Percentiles rank a stretch among this genome's conserved stretches.
phyloP scores from a whole-genome alignment of 1,140 invertebrate genomes.

The Drosophila serrata region DNA sequence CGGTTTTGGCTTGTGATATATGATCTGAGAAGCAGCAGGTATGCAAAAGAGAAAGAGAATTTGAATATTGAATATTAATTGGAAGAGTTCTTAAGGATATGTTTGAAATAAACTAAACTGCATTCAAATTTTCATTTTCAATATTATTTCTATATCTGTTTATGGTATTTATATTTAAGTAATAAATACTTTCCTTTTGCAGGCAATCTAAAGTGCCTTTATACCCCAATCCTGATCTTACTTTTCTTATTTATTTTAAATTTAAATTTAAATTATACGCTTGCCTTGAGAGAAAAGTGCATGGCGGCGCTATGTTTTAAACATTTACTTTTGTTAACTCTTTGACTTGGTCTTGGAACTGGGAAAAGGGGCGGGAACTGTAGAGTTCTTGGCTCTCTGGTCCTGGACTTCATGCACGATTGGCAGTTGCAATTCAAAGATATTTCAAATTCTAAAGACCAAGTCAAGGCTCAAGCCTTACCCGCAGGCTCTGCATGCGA shows the following conservation, averaged over 20 bases:
- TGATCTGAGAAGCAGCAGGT: conserved; percentile 16
- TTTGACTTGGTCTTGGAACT: neutral
- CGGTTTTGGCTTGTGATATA: conserved; percentile 19
- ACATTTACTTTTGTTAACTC: conserved; percentile 66
- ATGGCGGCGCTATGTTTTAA: conserved; percentile 77
- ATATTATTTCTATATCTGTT: too few species aligned
- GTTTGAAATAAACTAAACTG: too few species aligned
- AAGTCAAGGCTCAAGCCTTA: conserved; percentile 13
- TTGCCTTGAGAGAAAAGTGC: conserved; percentile 75
- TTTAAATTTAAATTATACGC: conserved; percentile 78
- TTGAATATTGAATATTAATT: conserved; percentile 17
- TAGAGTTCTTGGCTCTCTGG: conserved; percentile 3
- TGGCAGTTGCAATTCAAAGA: conserved; percentile 83
- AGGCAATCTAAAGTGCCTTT: conserved; percentile 16
- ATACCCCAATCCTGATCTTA: neutral
- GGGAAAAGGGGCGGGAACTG: conserved; percentile 19
- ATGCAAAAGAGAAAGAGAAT: neutral
- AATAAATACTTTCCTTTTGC: neutral
- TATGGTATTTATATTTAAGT: too few species aligned
- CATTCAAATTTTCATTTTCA: too few species aligned
- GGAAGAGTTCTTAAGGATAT: too few species aligned
- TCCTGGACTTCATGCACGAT: conserved; percentile 78
- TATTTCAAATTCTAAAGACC: conserved; percentile 76
- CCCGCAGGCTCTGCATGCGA: conserved; percentile 60
- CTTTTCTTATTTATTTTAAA: conserved; percentile 76